These are phyloP conservation scores for Anneissia japonica DNA, from an alignment of 35 echinoderm and acorn worm species.

Conservation along the genomic window DNA sequence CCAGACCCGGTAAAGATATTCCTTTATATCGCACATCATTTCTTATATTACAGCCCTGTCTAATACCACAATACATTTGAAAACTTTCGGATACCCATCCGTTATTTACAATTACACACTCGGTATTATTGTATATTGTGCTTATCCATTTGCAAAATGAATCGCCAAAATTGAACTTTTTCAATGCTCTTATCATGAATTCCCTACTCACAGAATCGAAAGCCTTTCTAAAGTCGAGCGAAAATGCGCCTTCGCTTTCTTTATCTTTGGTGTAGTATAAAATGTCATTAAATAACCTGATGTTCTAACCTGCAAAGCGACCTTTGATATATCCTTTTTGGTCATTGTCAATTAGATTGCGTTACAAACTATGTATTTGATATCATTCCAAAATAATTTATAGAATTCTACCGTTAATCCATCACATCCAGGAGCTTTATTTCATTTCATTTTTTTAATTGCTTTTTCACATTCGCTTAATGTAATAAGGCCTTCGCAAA, in stretches of 20 bases:
- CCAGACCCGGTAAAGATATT: not conserved
- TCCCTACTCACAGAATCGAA: not conserved
- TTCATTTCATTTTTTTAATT: too few species aligned
- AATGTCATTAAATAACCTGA: not conserved
- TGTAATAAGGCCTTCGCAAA: too few species aligned
- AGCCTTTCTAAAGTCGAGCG: too few species aligned
- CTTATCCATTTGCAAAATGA: not conserved
- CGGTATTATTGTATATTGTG: not conserved
- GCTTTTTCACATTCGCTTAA: too few species aligned
- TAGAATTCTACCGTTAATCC: too few species aligned
- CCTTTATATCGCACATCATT: not conserved
- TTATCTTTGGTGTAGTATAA: not conserved
- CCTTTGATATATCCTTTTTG: not conserved
- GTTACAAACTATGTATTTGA: too few species aligned
- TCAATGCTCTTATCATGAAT: not conserved
- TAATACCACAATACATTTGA: not conserved
- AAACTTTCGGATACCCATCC: not conserved
- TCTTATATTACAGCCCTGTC: not conserved
- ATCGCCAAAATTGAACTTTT: not conserved
- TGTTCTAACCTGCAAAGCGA: too few species aligned
- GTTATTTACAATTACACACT: not conserved
- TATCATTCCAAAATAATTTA: too few species aligned
- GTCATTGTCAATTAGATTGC: too few species aligned
- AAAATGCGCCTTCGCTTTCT: not conserved
- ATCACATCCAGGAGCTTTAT: too few species aligned